Conservation (phyloP, 2,113 vertebrate genomes). For the Syngnathoides biaculeatus region DNA sequence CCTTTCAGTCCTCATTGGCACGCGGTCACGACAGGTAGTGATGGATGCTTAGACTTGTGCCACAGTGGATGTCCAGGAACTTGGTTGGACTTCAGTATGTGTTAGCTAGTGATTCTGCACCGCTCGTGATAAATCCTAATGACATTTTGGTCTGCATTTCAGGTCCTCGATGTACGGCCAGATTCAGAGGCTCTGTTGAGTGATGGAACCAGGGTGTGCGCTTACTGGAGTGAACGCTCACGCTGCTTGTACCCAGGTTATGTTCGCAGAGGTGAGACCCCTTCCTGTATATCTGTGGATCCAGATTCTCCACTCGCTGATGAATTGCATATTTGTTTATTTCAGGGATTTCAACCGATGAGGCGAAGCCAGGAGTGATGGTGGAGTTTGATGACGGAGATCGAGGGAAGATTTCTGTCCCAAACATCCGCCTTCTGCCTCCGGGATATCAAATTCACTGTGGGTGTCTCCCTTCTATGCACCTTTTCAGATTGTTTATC, state of each 20-base stretch:
- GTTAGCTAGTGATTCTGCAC: conserved; percentile 40
- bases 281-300: not conserved
- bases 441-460: conserved; percentile 93
- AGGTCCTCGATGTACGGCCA: conserved; percentile 88
- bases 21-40: conserved; percentile 72
- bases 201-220: conserved; percentile 86
- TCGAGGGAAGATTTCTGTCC: conserved; percentile 85
- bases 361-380: conserved; percentile 81
- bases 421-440: conserved; percentile 90
- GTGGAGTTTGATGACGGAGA: conserved; percentile 97
- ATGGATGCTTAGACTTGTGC: conserved; percentile 70
- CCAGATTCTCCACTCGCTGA: not conserved
- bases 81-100: conserved; percentile 48
- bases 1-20: conserved; percentile 74
- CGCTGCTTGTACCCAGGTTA: conserved; percentile 91
- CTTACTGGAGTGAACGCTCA: conserved; percentile 94
- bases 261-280: conserved; percentile 81
- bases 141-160: conserved; percentile 52
- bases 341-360: conserved; percentile 76
- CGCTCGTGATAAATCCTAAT: conserved; percentile 64
- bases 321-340: not conserved
- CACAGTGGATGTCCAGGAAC: conserved; percentile 64
- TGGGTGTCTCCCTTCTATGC: conserved; percentile 59
- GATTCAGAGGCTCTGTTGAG: conserved; percentile 78
- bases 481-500: not conserved